phyloP scores from a whole-genome alignment of 2,113 vertebrate genomes.

The Rhynchopsitta pachyrhyncha region DNA sequence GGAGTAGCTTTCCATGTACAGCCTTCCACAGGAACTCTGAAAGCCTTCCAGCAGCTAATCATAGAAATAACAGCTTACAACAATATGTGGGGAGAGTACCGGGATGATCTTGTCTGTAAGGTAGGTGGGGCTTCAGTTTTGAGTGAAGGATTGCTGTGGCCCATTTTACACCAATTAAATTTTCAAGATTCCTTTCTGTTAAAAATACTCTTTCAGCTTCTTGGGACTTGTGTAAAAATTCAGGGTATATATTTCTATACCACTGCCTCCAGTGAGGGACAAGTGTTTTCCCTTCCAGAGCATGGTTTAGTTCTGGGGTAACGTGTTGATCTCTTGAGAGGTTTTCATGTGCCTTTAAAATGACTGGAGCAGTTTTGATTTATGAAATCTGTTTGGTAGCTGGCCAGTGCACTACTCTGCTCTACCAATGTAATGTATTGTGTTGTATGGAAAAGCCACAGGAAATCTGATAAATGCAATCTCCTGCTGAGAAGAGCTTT shows the following conservation, averaged over 20 bases:
- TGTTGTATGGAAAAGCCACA: background rate
- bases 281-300: background rate
- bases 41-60: constrained; percentile 78
- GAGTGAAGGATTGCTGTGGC: background rate
- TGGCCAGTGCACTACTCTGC: background rate
- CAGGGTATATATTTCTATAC: background rate
- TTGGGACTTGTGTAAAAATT: background rate
- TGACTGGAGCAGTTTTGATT: background rate
- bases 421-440: background rate
- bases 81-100: constrained; percentile 95
- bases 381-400: constrained; percentile 24
- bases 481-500: background rate
- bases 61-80: constrained; percentile 84
- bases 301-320: background rate
- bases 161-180: background rate
- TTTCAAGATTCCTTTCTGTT: background rate
- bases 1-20: constrained; percentile 84
- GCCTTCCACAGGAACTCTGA: constrained; percentile 77
- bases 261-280: background rate
- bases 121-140: constrained; percentile 62
- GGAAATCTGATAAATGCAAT: background rate
- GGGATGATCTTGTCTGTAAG: constrained; percentile 84
- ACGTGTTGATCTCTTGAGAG: background rate
- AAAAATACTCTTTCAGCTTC: background rate
- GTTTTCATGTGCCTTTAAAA: background rate